Evolutionary conservation across 2,888 invertebrate genomes (phyloP), one percentile per base, ranked within the genome.

Genomic region (Stegophylla sp.): DNA sequence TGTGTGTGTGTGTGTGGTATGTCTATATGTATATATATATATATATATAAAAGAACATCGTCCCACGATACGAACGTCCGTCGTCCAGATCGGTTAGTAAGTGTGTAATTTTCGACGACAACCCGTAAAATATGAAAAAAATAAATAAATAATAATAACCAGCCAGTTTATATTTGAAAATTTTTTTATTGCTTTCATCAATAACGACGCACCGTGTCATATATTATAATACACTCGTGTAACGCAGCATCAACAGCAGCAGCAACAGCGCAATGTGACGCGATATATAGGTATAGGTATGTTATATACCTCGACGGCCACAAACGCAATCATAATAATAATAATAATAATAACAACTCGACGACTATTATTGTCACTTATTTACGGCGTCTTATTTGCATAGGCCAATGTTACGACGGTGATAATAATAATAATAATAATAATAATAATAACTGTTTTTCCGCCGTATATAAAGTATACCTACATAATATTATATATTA

Each of bases 301-400:
- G 34, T 34, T 72, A 61, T 71, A 45, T 26, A 51, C 28, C 41
- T 4, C 26, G 28, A 66, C 66, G 43, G 53, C 74, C 61, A 34
- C 63, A 74, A 63, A 63, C 63, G 61, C 63, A 63, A 51, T 74
- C 61, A 20, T 74, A 61, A 69, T 74, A 72, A 59, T 23, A 72
- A 72, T 43, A 48, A 73, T 5, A 28, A 28, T 5, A 56, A 56
- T 10, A 56, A 56, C 7, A 23, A 61, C 61, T 26, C 45, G 48
- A 74, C 48, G 48, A 61, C 28, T 74, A 74, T 28, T 61, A 75
- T 75, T 66, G 75, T 75, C 75, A 51, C 51, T 66, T 66, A 43
- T 76, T 76, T 66, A 66, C 43, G 66, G 76, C 76, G 3, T 66
- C 76, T 76, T 76, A 76, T 76, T 76, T 76, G 76, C 76, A 76